These are phyloP conservation scores for Hestina assimilis DNA, from an alignment of 1,140 invertebrate genomes.

Conservation along the genomic window DNA sequence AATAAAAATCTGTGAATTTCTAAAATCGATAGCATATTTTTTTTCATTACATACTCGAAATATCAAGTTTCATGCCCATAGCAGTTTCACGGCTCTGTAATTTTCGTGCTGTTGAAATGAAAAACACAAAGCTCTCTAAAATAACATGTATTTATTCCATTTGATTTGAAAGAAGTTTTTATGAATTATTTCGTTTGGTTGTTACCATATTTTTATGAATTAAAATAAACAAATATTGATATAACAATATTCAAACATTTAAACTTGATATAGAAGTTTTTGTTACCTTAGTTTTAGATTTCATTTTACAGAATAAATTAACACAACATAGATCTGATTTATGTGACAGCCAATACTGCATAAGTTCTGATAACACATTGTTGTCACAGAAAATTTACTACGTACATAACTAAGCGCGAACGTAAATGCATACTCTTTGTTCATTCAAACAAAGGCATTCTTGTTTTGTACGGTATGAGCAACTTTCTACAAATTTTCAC, in stretches of 20 bases:
- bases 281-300: too few relatives aligned
- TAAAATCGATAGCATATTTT: neutral
- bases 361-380: slow-evolving; percentile 25
- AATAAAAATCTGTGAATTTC: too few relatives aligned
- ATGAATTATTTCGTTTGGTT: neutral
- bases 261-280: too few relatives aligned
- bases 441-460: slow-evolving; percentile 50
- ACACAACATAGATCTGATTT: slow-evolving; percentile 11
- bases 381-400: slow-evolving; percentile 30
- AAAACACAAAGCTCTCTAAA: neutral
- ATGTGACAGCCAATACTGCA: slow-evolving; percentile 24
- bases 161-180: neutral
- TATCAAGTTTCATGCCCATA: neutral
- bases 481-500: slow-evolving; percentile 5
- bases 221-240: neutral
- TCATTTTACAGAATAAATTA: neutral
- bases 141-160: neutral
- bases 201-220: too few relatives aligned
- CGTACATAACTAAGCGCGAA: slow-evolving; percentile 28
- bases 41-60: neutral
- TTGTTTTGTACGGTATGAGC: slow-evolving; percentile 31
- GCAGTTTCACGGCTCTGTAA: neutral
- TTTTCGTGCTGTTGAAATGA: neutral
- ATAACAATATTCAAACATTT: too few relatives aligned
- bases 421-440: slow-evolving; percentile 45